phyloP scores from a whole-genome alignment of 2,113 vertebrate species.

The Raja brachyura region DNA sequence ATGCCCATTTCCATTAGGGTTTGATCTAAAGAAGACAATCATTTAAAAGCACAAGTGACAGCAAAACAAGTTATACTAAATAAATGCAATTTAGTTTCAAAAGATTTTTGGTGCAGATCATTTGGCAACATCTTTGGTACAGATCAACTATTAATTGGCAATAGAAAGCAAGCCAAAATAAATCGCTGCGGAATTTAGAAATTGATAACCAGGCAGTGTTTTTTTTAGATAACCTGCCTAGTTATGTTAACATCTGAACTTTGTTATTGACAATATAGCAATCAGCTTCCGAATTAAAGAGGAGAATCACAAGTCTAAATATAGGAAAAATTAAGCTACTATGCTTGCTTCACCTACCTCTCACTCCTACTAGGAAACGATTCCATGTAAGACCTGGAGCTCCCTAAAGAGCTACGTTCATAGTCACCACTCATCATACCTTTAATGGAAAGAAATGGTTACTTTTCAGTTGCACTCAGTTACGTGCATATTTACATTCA shows the following conservation, averaged over 20 bases:
- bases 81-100: background rate
- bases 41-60: background rate
- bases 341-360: slow-evolving; percentile 16
- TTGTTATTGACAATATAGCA: background rate
- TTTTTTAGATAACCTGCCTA: background rate
- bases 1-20: background rate
- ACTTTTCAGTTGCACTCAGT: background rate
- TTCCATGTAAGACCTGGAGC: slow-evolving; percentile 30
- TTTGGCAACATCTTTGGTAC: background rate
- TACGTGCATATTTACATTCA: background rate
- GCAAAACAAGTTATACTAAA: background rate
- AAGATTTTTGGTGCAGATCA: background rate
- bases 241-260: background rate
- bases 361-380: slow-evolving; percentile 25
- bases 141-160: background rate
- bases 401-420: slow-evolving; percentile 15
- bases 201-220: background rate
- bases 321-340: background rate
- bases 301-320: background rate
- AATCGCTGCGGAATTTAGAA: background rate
- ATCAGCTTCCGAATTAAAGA: background rate
- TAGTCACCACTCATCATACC: slow-evolving; percentile 35
- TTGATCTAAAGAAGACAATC: background rate
- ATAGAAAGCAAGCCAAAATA: background rate
- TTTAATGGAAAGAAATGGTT: slow-evolving; percentile 4